Evolutionary conservation across 2,888 invertebrate genomes (phyloP).

Genomic region (Pseudoips prasinana): DNA sequence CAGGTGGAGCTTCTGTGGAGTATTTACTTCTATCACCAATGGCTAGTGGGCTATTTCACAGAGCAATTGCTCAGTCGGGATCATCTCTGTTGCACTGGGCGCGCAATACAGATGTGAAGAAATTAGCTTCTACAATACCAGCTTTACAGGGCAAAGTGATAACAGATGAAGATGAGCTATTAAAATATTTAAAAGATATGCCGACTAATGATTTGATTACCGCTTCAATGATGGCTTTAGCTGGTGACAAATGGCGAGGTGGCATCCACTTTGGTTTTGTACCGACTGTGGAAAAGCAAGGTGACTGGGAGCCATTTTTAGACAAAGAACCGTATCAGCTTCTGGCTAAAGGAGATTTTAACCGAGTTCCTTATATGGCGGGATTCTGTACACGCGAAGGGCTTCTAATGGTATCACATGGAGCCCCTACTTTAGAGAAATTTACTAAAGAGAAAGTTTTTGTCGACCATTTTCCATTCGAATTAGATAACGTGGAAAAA

Average conservation of each 20-base stretch:
- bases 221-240: constrained; percentile 46
- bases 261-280: constrained; percentile 76
- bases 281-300: constrained; percentile 63
- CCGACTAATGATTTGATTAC: constrained; percentile 53
- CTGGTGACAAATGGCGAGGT: constrained; percentile 44
- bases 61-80: constrained; percentile 80
- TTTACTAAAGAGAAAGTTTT: constrained; percentile 49
- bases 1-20: constrained; percentile 74
- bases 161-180: constrained; percentile 42
- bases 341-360: constrained; percentile 61
- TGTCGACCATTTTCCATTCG: constrained; percentile 52
- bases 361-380: constrained; percentile 71
- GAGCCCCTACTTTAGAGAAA: constrained; percentile 33
- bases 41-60: constrained; percentile 76
- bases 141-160: constrained; percentile 40
- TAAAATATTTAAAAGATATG: constrained; percentile 54
- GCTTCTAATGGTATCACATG: constrained; percentile 48
- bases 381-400: constrained; percentile 77
- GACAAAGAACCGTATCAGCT: constrained; percentile 59
- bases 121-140: constrained; percentile 54
- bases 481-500: constrained; percentile 42
- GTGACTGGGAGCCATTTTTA: constrained; percentile 70
- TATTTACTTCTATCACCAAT: constrained; percentile 66
- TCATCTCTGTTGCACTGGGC: constrained; percentile 76
- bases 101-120: constrained; percentile 49